Evolutionary conservation across 2,797 vertebrate genomes (phyloP), one percentile per base, ranked within the genome.

Genomic region (Aphelocoma californica): DNA sequence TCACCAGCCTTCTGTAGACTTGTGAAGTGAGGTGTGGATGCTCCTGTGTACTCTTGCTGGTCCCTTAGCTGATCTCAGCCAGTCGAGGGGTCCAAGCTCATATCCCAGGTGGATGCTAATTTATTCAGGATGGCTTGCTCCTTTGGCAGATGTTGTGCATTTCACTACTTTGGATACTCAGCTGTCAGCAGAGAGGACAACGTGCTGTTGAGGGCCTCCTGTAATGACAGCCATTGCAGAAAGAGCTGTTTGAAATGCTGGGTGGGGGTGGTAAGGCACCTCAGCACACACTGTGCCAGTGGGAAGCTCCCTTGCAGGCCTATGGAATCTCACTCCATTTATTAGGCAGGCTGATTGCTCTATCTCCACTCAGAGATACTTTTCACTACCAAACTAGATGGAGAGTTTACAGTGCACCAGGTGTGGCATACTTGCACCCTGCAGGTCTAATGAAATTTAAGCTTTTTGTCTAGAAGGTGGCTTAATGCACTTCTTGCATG

Each of bases 171-270:
- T 4, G 10, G 74, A 62, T 71, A 61, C 38, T 92, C 45, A 69
- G 74, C 71, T 93, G 75, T 81, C 92, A 92, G 88, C 60, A 94
- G 73, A 74, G 81, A 89, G 53, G 78, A 32, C 45, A 92, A 34
- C 47, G 42, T 45, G 50, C 78, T 96, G 91, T 85, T 95, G 88
- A 90, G 71, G n/a, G 38, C 3, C 20, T 85, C 34, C 71, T 90
- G 73, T 54, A 77, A 85, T 45, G 60, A 75, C 81, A 93, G 67
- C 36, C 47, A 5, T 11, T 36, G 75, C 72, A 92, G 80, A 64
- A 77, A 81, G 60, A 50, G 36, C 57, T 53, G 47, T 64, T 71
- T 86, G 62, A 69, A 88, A 81, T 54, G 58, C 47, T 60, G 77
- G 48, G 21, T 0, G 0, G 53, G 21, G 58, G 11, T 45, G 3